Evolutionary conservation across 2,113 vertebrate genomes (phyloP).

Genomic region (Carassius gibelio): DNA sequence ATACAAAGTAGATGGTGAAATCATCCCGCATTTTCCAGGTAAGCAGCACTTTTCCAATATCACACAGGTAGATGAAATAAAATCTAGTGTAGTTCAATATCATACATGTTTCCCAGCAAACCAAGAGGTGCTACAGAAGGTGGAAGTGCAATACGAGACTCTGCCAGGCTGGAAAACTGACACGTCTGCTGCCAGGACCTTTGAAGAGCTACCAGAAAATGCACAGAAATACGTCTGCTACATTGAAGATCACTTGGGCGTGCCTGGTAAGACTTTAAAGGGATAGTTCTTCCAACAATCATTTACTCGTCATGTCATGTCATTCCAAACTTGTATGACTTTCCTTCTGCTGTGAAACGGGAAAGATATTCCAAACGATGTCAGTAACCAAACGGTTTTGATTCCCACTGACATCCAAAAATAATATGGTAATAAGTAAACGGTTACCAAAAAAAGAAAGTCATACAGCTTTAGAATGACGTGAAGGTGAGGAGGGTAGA

Average conservation of each 20-base stretch:
- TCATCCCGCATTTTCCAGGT: constrained; percentile 98
- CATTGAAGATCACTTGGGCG: constrained; percentile 85
- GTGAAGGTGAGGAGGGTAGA: no score
- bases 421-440: no score
- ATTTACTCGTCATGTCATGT: background rate
- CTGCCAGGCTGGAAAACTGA: constrained; percentile 93
- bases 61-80: background rate
- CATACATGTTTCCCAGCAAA: constrained; percentile 79
- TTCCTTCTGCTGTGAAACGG: background rate
- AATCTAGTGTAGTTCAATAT: background rate
- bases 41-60: constrained; percentile 45
- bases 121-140: constrained; percentile 93
- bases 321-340: background rate
- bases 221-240: constrained; percentile 92
- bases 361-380: background rate
- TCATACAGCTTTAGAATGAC: background rate
- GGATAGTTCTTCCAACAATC: background rate
- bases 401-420: background rate
- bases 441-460: no score
- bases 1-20: constrained; percentile 88
- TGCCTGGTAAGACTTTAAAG: constrained; percentile 83
- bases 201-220: constrained; percentile 91
- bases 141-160: constrained; percentile 92
- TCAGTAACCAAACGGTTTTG: background rate
- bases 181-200: constrained; percentile 86